Percentiles rank a stretch among this genome's conserved stretches.
Conservation (phyloP, 2,888 invertebrate genomes). For the Athrips mouffetella region DNA sequence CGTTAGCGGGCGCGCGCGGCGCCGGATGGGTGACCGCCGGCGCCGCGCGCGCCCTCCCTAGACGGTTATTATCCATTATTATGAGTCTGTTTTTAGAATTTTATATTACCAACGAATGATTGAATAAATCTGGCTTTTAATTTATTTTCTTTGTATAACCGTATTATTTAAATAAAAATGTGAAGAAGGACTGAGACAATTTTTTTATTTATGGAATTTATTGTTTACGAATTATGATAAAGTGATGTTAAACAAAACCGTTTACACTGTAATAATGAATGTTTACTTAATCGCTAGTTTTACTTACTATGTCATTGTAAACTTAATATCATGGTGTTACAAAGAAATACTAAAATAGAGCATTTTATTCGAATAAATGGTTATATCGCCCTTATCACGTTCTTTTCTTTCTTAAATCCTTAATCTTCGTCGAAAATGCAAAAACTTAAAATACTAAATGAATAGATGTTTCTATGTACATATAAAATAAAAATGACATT, state of each 20-base stretch:
- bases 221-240: slow-evolving; percentile 47
- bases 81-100: slow-evolving; percentile 75
- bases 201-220: slow-evolving; percentile 70
- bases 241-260: slow-evolving; percentile 42
- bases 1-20: slow-evolving; percentile 13
- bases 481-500: no score
- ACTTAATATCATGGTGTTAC: slow-evolving; percentile 74
- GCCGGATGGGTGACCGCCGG: slow-evolving; percentile 25
- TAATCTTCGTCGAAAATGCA: no score
- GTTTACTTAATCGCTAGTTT: slow-evolving; percentile 65
- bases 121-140: slow-evolving; percentile 75
- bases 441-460: no score
- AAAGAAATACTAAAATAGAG: slow-evolving; percentile 72
- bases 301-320: slow-evolving; percentile 62
- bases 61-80: slow-evolving; percentile 62
- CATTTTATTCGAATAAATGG: slow-evolving; percentile 76
- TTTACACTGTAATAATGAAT: slow-evolving; percentile 35
- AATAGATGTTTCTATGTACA: no score
- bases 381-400: slow-evolving; percentile 60
- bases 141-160: slow-evolving; percentile 77
- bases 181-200: slow-evolving; percentile 72
- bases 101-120: slow-evolving; percentile 78
- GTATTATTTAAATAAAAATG: slow-evolving; percentile 72
- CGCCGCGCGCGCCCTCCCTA: slow-evolving; percentile 24
- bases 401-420: slow-evolving; percentile 42